Base-by-base conservation (phyloP, 1,140 invertebrate genomes). In the Aphelenchoides fujianensis region DNA sequence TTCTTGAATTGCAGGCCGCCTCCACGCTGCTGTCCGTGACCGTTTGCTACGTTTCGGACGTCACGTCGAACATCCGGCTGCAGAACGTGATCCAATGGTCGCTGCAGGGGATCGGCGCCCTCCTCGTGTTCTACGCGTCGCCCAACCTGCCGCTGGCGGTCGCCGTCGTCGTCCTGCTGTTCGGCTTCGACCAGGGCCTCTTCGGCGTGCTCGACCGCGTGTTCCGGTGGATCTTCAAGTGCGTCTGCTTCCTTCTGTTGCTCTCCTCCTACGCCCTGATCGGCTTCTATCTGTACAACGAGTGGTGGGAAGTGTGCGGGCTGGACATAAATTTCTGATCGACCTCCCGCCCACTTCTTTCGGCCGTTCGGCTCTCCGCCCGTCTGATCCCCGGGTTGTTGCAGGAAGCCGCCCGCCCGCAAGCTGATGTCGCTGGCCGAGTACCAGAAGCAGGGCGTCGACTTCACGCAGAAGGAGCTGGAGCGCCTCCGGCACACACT, bases 231-330 rank as follows among this genome's bases (percentile, higher is more conserved):
- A 5, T 59, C 12, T 59, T 59, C 5, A 59, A 59, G 55, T 59
- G 5, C 28, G 55, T 23, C 34, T 59, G 34, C 5, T 59, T 59
- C 5, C 41, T 48, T 59, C 34, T 7, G 5, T 59, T 59, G 34
- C 34, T 12, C 23, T 48, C 41, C 12, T 16, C 23, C 41, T 48
- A 16, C 23, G 41, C 41, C 12, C 23, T 48, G 12, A 48, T 48
- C 23, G 41, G 41, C 23, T 59, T 59, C 23, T 59, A 59, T 59
- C 5, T 59, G 28, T 59, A 59, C 55, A 59, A 48, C 41, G 41
- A 48, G 41, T 48, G 41, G 41, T n/a, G n/a, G n/a, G 41, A 48
- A 16, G 41, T 48, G n/a, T n/a, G n/a, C n/a, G n/a, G n/a, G n/a
- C n/a, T n/a, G 23, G 12, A 16, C 41, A 48, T 48, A 48, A 48